Percentiles rank a stretch among this genome's conserved stretches.
Evolutionary conservation across 2,113 vertebrate species (phyloP).

Genomic region (Tychaedon coryphoeus): DNA sequence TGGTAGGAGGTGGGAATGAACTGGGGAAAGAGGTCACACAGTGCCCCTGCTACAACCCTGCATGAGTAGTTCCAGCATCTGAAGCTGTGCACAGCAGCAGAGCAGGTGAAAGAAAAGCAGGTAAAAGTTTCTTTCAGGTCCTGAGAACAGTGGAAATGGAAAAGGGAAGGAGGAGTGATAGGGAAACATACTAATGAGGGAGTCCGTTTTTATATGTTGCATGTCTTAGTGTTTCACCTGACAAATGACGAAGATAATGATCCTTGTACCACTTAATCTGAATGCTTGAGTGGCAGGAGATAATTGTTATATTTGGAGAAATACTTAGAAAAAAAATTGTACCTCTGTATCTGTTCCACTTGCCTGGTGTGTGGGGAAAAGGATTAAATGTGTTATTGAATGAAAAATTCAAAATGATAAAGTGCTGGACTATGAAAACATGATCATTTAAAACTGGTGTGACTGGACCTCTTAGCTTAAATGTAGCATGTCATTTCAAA

Average conservation of each 20-base stretch:
- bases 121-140: background rate
- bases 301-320: background rate
- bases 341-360: background rate
- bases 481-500: slow-evolving; percentile 6
- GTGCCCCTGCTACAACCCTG: background rate
- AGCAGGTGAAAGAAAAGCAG: background rate
- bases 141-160: background rate
- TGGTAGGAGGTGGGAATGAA: fast-evolving
- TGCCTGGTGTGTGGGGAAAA: background rate
- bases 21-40: background rate
- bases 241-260: background rate
- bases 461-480: slow-evolving; percentile 11
- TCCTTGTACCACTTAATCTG: background rate
- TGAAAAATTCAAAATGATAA: background rate
- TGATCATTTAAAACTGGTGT: slow-evolving; percentile 8
- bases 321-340: background rate
- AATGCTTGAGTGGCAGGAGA: background rate
- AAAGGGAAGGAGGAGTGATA: background rate
- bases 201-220: fast-evolving
- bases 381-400: background rate
- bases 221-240: background rate
- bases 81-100: fast-evolving
- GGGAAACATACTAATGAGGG: background rate
- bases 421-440: background rate
- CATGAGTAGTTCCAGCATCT: fast-evolving